phyloP scores from a whole-genome alignment of 37 sponge, comb jelly and placozoan genomes.

The Beroe ovata region DNA sequence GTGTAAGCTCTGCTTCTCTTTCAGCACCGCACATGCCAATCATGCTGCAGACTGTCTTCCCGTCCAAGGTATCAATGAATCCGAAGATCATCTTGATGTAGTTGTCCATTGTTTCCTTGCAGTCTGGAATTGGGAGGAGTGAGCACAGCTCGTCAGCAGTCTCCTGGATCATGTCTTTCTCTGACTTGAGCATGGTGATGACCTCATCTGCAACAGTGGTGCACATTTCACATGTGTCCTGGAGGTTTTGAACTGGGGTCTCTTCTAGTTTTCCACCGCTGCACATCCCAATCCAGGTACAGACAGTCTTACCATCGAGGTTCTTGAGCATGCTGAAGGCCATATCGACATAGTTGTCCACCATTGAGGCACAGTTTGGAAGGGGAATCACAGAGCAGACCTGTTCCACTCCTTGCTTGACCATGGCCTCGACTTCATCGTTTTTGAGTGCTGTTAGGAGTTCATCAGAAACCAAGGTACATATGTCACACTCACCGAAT shows the following conservation, averaged over 20 bases:
- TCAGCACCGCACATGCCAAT: not conserved
- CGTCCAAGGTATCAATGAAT: not conserved
- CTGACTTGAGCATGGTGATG: not conserved
- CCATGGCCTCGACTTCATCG: not conserved
- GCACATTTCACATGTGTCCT: constrained; percentile 20
- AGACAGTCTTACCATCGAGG: constrained; percentile 2
- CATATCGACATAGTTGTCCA: constrained; percentile 28
- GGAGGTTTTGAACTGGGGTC: not conserved
- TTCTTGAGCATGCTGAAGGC: not conserved
- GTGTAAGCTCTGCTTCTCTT: not conserved
- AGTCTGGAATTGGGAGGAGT: constrained; percentile 50
- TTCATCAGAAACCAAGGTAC: constrained; percentile 30
- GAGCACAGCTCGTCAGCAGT: constrained; percentile 22
- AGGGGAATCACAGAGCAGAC: constrained; percentile 35
- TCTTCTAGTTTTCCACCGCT: not conserved
- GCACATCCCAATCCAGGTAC: constrained; percentile 24
- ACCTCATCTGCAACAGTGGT: constrained; percentile 19
- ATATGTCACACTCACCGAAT: not conserved
- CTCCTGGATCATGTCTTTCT: not conserved
- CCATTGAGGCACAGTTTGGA: not conserved
- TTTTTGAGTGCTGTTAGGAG: not conserved
- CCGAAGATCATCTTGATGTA: not conserved
- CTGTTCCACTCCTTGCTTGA: not conserved
- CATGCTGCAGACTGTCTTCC: constrained; percentile 20
- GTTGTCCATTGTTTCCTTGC: constrained; percentile 36